Evolutionary conservation across 2,888 invertebrate genomes (phyloP), one percentile per base, ranked within the genome.

Genomic region (Heliconius sara): DNA sequence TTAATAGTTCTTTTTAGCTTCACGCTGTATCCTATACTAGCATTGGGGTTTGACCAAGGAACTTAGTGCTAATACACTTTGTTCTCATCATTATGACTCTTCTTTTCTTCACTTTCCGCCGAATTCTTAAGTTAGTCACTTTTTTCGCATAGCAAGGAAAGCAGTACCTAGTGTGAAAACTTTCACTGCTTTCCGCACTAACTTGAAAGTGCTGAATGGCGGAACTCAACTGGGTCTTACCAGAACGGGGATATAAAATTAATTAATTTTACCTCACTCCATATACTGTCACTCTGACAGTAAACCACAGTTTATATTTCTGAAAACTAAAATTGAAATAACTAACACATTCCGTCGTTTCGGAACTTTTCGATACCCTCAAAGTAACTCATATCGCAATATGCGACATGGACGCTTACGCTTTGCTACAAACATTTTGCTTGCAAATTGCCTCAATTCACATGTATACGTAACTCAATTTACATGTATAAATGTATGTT

Each of bases 401-500:
- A 72, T n/a, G 7, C 34, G 72, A 34, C 34, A 34, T 72, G 34
- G 19, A 30, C 52, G 52, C 57, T 72, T 72, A 30, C 52, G 52
- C 57, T 72, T 72, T 43, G 70, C 70, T 70, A 43, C 43, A 25
- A 70, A 43, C 70, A n/a, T 7, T 70, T 47, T n/a, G 30, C 57
- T 57, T n/a, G 57, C 57, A 57, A 47, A 72, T 57, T 72, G 22
- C 57, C n/a, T 52, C 30, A 7, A 57, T 72, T 57, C 34, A 13
- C 13, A 2, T 34, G 34, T 30, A 34, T n/a, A 25, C 1, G 39
- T n/a, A n/a, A n/a, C n/a, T 52, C 30, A 7, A 57, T 72, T 57
- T n/a, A 13, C 13, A 2, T 34, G 34, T n/a, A n/a, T n/a, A 68
- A 43, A 68, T 43, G n/a, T 68, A 5, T 72, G 13, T 57, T 72